Percentiles rank a stretch among this genome's conserved stretches.
phyloP scores from a whole-genome alignment of 2,113 vertebrate species.

The Leiothrix lutea region DNA sequence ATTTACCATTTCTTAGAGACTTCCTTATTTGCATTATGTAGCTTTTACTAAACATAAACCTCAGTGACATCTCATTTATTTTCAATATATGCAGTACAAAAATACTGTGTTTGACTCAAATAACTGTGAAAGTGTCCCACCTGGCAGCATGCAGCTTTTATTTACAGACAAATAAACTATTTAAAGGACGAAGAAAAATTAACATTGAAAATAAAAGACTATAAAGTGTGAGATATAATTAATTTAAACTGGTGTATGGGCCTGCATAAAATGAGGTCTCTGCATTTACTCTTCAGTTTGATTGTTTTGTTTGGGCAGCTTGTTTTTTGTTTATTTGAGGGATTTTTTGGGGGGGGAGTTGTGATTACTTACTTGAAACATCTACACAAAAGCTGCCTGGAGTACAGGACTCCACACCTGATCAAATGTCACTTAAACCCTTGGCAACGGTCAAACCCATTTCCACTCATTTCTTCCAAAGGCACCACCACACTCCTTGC shows the following conservation, averaged over 20 bases:
- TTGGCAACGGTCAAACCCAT: not conserved
- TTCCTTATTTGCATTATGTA: not conserved
- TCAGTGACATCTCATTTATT: not conserved
- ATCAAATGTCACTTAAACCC: not conserved
- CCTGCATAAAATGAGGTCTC: fast-evolving
- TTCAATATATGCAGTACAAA: not conserved
- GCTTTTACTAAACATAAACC: not conserved
- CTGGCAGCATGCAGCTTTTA: not conserved
- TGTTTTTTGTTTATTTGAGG: not conserved
- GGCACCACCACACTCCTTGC: fast-evolving
- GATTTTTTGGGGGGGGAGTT: not conserved
- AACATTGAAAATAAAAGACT: not conserved
- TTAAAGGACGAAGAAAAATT: not conserved
- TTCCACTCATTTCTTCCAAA: not conserved
- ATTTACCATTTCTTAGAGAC: not conserved
- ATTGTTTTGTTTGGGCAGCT: fast-evolving
- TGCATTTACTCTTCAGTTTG: not conserved
- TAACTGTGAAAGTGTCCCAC: not conserved
- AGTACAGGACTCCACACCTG: not conserved
- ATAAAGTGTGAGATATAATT: not conserved
- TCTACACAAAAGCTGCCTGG: not conserved
- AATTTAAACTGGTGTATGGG: not conserved
- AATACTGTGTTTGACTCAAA: not conserved
- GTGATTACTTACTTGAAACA: not conserved
- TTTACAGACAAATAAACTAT: not conserved